A percentile compares a stretch with the other conserved stretches of the same genome.
These are phyloP conservation scores for Acipenser oxyrinchus DNA, from an alignment of 2,797 vertebrate species.

Conservation along the genomic window DNA sequence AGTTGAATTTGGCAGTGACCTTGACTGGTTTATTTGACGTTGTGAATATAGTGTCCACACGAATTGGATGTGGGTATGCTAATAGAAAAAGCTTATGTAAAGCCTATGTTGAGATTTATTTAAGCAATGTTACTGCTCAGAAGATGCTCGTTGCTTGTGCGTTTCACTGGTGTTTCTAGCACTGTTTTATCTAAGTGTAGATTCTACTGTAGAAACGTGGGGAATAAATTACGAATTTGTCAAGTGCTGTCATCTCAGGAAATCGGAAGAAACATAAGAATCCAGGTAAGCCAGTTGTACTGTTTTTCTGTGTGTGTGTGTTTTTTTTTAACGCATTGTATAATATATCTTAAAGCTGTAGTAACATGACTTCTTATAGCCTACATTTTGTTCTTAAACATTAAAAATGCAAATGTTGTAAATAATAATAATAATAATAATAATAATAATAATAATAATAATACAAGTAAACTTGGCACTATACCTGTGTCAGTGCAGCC, in stretches of 20 bases:
- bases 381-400: no score
- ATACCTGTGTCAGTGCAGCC: no score
- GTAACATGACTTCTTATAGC: no score
- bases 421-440: no score
- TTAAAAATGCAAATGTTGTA: no score
- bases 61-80: not conserved
- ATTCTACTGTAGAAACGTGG: constrained; percentile 15
- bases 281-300: constrained; percentile 27
- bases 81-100: not conserved
- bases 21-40: constrained; percentile 21
- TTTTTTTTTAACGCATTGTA: not conserved
- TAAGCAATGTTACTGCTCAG: constrained; percentile 8
- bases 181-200: not conserved
- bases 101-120: not conserved
- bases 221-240: constrained; percentile 19
- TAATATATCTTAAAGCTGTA: no score
- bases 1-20: no score
- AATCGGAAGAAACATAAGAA: constrained; percentile 19
- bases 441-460: no score
- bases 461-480: no score
- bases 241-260: constrained; percentile 23
- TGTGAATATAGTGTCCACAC: not conserved
- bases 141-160: not conserved
- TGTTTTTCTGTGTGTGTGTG: not conserved
- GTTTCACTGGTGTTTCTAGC: constrained; percentile 1